Evolutionary conservation across 2,113 vertebrate genomes (phyloP), one percentile per base, ranked within the genome.

Genomic region (Scatophagus argus): DNA sequence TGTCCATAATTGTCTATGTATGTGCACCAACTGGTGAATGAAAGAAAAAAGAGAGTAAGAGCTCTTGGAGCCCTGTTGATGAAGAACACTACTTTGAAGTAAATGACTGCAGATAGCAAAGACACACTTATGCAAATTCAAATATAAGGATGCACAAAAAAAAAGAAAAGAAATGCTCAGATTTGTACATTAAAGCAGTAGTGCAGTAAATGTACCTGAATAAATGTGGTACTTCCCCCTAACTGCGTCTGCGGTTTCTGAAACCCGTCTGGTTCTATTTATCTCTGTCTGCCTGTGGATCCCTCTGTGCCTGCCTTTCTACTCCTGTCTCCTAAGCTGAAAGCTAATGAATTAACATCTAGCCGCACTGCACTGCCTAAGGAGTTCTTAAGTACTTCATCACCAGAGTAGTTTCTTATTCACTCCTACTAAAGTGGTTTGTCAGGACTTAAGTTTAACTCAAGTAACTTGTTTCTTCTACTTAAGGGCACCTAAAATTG

Each of bases 321-420:
- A 43, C 59, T 63, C 47, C 52, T 29, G 77, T 82, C 62, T 63
- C 58, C 52, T 39, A 76, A 83, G 67, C 81, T 72, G 81, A 55
- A 60, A 65, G 64, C 74, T 85, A 81, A 89, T 88, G 77, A 88
- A 88, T 89, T 68, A 89, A 85, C 71, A 89, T 73, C 71, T 70
- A 58, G 66, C 71, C 46, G 69, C 79, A 52, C 34, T 64, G 16
- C 72, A 67, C 60, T 44, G 75, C 73, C 84, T 65, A 46, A 84
- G 79, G 81, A 87, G 52, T 58, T 77, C 62, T 46, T 69, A 55
- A 85, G 80, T 36, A 72, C 72, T 82, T 76, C 61, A 79, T 89
- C 77, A 60, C 52, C 54, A 56, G 6, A 32, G 55, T 36, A 58
- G 46, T 82, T 73, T 70, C 72, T 77, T 56, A 43, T 73, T 83